A percentile compares a stretch with the other conserved stretches of the same genome.
Evolutionary conservation across 1,140 invertebrate species (phyloP).

Genomic region (Scaptodrosophila lebanonensis): DNA sequence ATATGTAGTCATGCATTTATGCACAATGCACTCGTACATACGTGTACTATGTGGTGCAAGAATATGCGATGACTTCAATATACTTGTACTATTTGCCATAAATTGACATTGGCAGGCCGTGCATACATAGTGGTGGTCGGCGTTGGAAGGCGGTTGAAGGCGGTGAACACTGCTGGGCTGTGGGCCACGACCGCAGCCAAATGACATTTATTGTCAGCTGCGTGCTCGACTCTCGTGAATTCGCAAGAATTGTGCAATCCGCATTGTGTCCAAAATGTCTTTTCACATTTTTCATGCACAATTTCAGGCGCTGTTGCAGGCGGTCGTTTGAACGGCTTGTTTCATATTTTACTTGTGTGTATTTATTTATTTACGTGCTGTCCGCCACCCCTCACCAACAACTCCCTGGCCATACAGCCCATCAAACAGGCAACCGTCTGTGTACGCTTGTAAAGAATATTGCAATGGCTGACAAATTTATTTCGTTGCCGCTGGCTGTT

Average conservation of each 20-base stretch:
- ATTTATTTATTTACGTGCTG: conserved; percentile 65
- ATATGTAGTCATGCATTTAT: too few species aligned
- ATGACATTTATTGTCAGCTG: conserved; percentile 72
- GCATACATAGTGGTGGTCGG: too few species aligned
- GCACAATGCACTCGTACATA: too few species aligned
- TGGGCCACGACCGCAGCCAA: conserved; percentile 39
- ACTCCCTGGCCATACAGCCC: too few species aligned
- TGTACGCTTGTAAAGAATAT: conserved; percentile 52
- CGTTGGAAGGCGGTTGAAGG: too few species aligned
- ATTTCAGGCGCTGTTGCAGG: conserved; percentile 37
- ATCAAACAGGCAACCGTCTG: conserved; percentile 12
- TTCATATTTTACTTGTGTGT: conserved; percentile 43
- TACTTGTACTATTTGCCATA: too few species aligned
- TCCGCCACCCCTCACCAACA: conserved; percentile 28
- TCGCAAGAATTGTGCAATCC: conserved; percentile 24
- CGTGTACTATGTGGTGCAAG: too few species aligned
- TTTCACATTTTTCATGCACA: conserved; percentile 71
- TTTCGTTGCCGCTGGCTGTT: conserved; percentile 61
- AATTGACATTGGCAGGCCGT: conserved; percentile 52
- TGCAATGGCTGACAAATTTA: conserved; percentile 72
- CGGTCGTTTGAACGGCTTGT: conserved; percentile 13
- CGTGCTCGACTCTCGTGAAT: too few species aligned
- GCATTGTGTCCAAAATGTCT: conserved; percentile 63
- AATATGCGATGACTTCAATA: too few species aligned
- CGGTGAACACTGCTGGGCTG: too few species aligned